Evolutionary conservation across 2,113 vertebrate genomes (phyloP).

Genomic region (Caloenas nicobarica): DNA sequence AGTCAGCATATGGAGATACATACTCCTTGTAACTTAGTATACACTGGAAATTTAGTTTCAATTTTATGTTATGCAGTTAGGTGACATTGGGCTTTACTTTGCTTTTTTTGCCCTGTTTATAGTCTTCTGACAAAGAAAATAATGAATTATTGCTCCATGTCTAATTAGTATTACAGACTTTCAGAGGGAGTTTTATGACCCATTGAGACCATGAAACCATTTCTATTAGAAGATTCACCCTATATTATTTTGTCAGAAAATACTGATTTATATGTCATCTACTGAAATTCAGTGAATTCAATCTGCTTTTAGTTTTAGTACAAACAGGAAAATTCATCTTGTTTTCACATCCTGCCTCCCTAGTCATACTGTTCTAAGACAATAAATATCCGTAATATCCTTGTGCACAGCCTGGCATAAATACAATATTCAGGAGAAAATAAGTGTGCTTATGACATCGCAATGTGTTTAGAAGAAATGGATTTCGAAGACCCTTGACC

Average conservation of each 20-base stretch:
- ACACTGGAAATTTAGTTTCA: neutral
- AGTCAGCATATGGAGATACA: neutral
- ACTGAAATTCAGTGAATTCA: constrained; percentile 19
- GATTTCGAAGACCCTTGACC: neutral
- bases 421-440: neutral
- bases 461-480: constrained; percentile 11
- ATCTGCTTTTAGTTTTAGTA: constrained; percentile 23
- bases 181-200: constrained; percentile 42
- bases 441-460: neutral
- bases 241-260: constrained; percentile 42
- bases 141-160: constrained; percentile 33
- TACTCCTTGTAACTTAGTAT: neutral
- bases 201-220: constrained; percentile 30
- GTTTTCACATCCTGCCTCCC: neutral
- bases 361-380: neutral
- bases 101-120: neutral
- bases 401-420: neutral
- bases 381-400: constrained; percentile 25
- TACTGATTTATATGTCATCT: constrained; percentile 54
- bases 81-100: neutral
- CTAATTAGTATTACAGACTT: constrained; percentile 61
- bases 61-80: neutral
- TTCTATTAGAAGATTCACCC: constrained; percentile 28
- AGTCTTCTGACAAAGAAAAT: neutral
- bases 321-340: constrained; percentile 48